Base-by-base conservation (phyloP, 2,888 invertebrate genomes). In the Athetis lepigone region DNA sequence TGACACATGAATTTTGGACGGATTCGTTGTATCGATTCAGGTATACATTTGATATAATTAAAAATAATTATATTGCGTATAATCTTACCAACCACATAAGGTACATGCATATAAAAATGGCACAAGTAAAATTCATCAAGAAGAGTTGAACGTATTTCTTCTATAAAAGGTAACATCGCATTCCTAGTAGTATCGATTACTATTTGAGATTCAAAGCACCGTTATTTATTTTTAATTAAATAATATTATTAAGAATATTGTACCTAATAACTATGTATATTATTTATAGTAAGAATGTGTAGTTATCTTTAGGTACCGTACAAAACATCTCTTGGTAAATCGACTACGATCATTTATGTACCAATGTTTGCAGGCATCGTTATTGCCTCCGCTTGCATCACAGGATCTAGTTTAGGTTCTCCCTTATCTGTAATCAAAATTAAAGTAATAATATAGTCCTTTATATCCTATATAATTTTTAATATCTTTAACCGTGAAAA, bases 21-120 rank as follows among this genome's bases (percentile, higher is more conserved):
- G 90, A 89, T 92, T 93, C 93, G 93, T 92, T 93, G 93, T 83
- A 85, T 86, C 67, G 63, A 70, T 58, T 86, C 75, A 85, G 79
- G 79, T 80, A 75, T 65, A 63, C 61, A 59, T 60, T 60, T 72
- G 54, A 36, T 62, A 46, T 66, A 58, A 57, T 65, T 67, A 71
- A 69, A 74, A 70, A 74, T 70, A 52, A 79, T 70, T 66, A 79
- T 75, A 83, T 70, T 70, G 76, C 77, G 78, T 87, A 84, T 60
- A 69, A 70, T 76, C 84, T 83, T 80, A 72, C 56, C 77, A 72
- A 77, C 77, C 81, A 77, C 61, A 74, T 77, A 85, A 88, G 88
- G 88, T 90, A 89, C 85, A 83, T 82, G 81, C 78, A 83, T 86
- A 80, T 81, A 83, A 82, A 87, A 88, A 92, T 92, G 92, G 92